A percentile compares a stretch with the other conserved stretches of the same genome.
These are phyloP conservation scores for Austrolebias charrua DNA, from an alignment of 2,797 vertebrate species.

Conservation along the genomic window DNA sequence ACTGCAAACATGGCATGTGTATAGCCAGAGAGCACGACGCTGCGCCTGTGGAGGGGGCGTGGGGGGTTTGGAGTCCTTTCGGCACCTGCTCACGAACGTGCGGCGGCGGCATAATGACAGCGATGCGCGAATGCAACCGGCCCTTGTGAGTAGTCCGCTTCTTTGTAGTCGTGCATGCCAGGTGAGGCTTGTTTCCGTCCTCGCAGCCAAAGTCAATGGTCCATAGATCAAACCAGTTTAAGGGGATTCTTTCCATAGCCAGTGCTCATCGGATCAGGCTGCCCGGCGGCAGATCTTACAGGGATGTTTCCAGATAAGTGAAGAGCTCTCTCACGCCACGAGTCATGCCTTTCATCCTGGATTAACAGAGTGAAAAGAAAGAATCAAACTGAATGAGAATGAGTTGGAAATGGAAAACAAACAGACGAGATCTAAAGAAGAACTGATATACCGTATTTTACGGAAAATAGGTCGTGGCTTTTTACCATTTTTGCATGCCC, in stretches of 20 bases:
- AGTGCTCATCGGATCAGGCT: slow-evolving; percentile 44
- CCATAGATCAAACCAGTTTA: slow-evolving; percentile 60
- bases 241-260: slow-evolving; percentile 61
- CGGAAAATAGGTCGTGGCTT: no score
- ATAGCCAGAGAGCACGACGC: slow-evolving; percentile 88
- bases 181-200: slow-evolving; percentile 61
- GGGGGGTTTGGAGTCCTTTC: slow-evolving; percentile 98
- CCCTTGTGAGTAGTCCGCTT: slow-evolving; percentile 87
- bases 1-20: slow-evolving; percentile 94
- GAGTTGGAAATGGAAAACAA: slow-evolving; percentile 9
- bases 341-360: slow-evolving; percentile 29
- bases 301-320: slow-evolving; percentile 31
- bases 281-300: slow-evolving; percentile 20
- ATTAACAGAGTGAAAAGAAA: slow-evolving; percentile 13
- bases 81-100: slow-evolving; percentile 94
- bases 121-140: slow-evolving; percentile 92
- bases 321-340: slow-evolving; percentile 5
- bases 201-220: slow-evolving; percentile 63
- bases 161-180: slow-evolving; percentile 68
- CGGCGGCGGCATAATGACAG: slow-evolving; percentile 93
- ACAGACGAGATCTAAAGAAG: background rate
- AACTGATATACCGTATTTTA: no score
- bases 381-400: background rate
- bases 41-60: slow-evolving; percentile 85
- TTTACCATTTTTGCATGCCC: no score